Percentiles rank a stretch among this genome's conserved stretches.
Evolutionary conservation across 2,888 invertebrate species (phyloP).

Genomic region (Papilio protenor): DNA sequence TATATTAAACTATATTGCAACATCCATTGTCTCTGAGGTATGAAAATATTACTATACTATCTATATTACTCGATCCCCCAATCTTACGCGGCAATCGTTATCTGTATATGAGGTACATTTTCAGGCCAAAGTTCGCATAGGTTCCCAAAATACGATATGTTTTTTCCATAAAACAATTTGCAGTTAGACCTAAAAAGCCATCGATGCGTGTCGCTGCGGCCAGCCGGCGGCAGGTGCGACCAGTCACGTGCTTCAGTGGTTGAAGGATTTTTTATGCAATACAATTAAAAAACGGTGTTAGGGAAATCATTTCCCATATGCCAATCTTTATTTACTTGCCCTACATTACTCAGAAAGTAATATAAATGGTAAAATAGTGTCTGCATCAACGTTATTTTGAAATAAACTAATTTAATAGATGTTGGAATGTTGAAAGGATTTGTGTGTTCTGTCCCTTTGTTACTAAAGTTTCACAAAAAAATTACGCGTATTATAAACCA

Average conservation of each 20-base stretch:
- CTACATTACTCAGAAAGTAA: background rate
- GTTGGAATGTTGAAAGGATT: background rate
- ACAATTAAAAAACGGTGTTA: background rate
- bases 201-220: conserved; percentile 64
- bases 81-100: too few relatives aligned
- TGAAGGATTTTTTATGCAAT: conserved; percentile 58
- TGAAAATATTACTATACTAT: too few relatives aligned
- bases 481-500: background rate
- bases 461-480: background rate
- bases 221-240: conserved; percentile 65
- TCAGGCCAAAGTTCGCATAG: background rate
- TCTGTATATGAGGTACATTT: background rate
- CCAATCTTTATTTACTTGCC: background rate
- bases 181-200: conserved; percentile 53
- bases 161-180: conserved; percentile 42
- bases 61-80: too few relatives aligned
- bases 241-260: conserved; percentile 47
- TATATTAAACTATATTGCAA: too few relatives aligned
- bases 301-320: background rate
- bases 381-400: background rate
- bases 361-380: background rate
- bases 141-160: background rate
- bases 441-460: background rate
- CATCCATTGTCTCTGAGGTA: too few relatives aligned
- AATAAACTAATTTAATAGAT: too few relatives aligned